phyloP scores from a whole-genome alignment of 2,888 invertebrate species.

The Tanypteryx hageni region DNA sequence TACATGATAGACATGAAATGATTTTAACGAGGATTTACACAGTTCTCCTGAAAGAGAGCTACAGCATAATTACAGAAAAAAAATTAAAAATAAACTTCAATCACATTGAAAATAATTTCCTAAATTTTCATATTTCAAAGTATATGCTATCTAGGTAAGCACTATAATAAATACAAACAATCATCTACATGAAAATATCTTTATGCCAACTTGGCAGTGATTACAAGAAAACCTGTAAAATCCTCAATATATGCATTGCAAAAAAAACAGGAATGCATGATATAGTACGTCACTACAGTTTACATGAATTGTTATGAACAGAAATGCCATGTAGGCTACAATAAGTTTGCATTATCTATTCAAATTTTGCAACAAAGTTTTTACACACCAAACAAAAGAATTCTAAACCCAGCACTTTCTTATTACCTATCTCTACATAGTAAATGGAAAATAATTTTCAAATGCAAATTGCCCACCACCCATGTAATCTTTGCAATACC shows the following conservation, averaged over 20 bases:
- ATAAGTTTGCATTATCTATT: conserved; percentile 40
- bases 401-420: conserved; percentile 46
- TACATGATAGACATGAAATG: background rate
- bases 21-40: conserved; percentile 39
- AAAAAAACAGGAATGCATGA: conserved; percentile 60
- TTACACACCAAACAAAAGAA: conserved; percentile 38
- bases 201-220: conserved; percentile 1
- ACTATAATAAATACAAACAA: conserved; percentile 41
- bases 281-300: conserved; percentile 51
- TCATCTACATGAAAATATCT: background rate
- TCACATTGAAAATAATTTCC: conserved; percentile 36
- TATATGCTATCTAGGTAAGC: conserved; percentile 37
- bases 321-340: conserved; percentile 46
- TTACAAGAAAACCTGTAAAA: conserved; percentile 34
- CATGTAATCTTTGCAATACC: conserved; percentile 59
- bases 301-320: conserved; percentile 52
- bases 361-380: conserved; percentile 56
- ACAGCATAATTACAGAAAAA: conserved; percentile 31
- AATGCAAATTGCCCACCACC: conserved; percentile 63
- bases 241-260: conserved; percentile 17
- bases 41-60: conserved; percentile 43
- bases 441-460: conserved; percentile 47
- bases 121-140: background rate
- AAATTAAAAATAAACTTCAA: conserved; percentile 1
- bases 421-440: conserved; percentile 38